Base-by-base conservation (phyloP, 1,140 invertebrate species). In the Drosophila parvula region DNA sequence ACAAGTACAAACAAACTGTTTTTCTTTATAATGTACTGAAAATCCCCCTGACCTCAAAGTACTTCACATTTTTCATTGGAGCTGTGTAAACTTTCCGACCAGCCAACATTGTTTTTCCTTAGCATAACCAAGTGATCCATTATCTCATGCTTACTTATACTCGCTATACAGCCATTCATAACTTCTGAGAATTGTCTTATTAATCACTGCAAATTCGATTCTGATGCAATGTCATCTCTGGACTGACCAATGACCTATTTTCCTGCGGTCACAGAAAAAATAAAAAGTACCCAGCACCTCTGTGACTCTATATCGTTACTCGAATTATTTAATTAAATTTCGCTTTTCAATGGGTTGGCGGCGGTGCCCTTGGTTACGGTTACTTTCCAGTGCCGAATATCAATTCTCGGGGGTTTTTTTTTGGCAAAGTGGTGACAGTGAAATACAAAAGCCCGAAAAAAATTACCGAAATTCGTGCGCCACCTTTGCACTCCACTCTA, bases 361-460 rank as follows among this genome's bases (percentile, higher is more conserved):
- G 14, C 5, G 27, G 32, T 50, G 69, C 64, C 69, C 68, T 81
- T 86, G 69, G 67, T 50, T 44, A 85, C 71, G 55, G 67, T 27
- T 55, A 50, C 60, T 50, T 56, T 71, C 50, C 18, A 77, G 67
- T 44, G 62, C 32, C 61, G 56, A 57, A 82, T 76, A 73, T 59
- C 45, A 65, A 73, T 81, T 75, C 69, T 73, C 10, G 75, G 83
- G 82, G 82, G 22, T 76, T 86, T 88, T 85, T 78, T 76, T 59
- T 53, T 22, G 9, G 47, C 36, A n/a, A 8, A 10, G 38, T 8
- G 51, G 32, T 71, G 65, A 71, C 68, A 58, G 65, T 27, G 30
- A 12, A 43, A 48, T 65, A 50, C 44, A 65, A 65, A 65, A 40
- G 34, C 43, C 11, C 38, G 14, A 58, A 32, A 34, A 51, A 27